Percentiles rank a stretch among this genome's conserved stretches.
Evolutionary conservation across 2,888 invertebrate species (phyloP).

Genomic region (Oxystoma pomonae): DNA sequence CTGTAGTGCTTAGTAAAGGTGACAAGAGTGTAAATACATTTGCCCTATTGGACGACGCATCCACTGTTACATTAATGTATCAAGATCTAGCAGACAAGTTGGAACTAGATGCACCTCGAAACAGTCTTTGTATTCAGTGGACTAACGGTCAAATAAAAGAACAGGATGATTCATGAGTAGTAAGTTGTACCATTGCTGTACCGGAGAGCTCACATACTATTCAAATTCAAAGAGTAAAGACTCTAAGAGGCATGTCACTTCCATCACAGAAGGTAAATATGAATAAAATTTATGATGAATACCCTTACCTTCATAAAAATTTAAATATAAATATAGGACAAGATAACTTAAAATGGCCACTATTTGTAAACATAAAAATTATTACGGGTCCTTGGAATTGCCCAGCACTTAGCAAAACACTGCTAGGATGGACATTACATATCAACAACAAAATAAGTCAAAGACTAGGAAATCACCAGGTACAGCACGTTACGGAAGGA

Average conservation of each 20-base stretch:
- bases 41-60: too few species aligned
- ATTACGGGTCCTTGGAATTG: slow-evolving; percentile 11
- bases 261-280: slow-evolving; percentile 7
- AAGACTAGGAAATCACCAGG: too few species aligned
- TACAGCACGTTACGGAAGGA: too few species aligned
- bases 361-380: slow-evolving; percentile 8
- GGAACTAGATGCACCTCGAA: too few species aligned
- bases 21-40: too few species aligned
- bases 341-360: slow-evolving; percentile 16
- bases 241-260: slow-evolving; percentile 1
- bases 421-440: slow-evolving; percentile 1
- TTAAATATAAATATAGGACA: slow-evolving; percentile 7
- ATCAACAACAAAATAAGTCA: too few species aligned
- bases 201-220: neutral
- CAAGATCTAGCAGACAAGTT: too few species aligned
- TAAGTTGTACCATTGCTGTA: slow-evolving; percentile 3
- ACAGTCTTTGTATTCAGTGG: too few species aligned
- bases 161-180: slow-evolving; percentile 2
- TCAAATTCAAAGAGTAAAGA: neutral
- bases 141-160: too few species aligned
- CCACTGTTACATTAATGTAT: too few species aligned
- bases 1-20: too few species aligned
- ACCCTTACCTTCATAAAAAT: slow-evolving; percentile 9
- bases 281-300: neutral
- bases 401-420: slow-evolving; percentile 6